These are phyloP conservation scores for Lepus europaeus DNA, from an alignment of 2,113 vertebrate genomes.

Conservation along the genomic window DNA sequence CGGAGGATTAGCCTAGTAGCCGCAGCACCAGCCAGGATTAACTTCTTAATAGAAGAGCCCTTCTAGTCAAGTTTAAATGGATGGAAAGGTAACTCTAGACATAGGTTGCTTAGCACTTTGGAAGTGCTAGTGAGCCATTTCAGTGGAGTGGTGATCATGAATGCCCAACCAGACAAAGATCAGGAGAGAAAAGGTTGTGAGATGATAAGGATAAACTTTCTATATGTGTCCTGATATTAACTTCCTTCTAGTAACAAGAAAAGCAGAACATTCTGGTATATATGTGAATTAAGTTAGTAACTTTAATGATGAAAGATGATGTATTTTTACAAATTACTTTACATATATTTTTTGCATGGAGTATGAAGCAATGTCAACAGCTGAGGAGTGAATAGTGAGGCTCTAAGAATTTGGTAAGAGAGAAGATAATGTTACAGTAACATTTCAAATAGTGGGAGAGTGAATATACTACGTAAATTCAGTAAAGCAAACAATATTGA, in stretches of 20 bases:
- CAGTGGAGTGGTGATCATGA: background rate
- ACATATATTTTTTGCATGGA: background rate
- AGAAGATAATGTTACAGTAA: background rate
- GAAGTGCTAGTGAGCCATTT: background rate
- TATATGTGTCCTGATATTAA: background rate
- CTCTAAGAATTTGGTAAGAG: background rate
- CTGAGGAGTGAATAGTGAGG: background rate
- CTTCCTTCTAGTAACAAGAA: background rate
- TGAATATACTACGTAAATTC: background rate
- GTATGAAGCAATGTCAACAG: background rate
- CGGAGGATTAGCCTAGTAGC: no score
- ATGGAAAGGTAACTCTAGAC: slow-evolving; percentile 4
- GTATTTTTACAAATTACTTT: background rate
- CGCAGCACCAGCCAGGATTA: background rate
- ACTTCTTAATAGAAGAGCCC: background rate
- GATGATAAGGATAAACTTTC: slow-evolving; percentile 7
- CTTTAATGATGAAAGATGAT: background rate
- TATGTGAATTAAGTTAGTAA: background rate
- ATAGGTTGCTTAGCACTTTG: background rate
- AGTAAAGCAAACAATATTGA: background rate
- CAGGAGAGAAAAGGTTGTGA: background rate
- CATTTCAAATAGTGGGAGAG: background rate
- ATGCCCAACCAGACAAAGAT: background rate
- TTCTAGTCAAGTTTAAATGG: background rate
- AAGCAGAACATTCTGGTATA: slow-evolving; percentile 9